A percentile compares a stretch with the other conserved stretches of the same genome.
phyloP scores from a whole-genome alignment of 2,113 vertebrate genomes.

The Hyla sarda region DNA sequence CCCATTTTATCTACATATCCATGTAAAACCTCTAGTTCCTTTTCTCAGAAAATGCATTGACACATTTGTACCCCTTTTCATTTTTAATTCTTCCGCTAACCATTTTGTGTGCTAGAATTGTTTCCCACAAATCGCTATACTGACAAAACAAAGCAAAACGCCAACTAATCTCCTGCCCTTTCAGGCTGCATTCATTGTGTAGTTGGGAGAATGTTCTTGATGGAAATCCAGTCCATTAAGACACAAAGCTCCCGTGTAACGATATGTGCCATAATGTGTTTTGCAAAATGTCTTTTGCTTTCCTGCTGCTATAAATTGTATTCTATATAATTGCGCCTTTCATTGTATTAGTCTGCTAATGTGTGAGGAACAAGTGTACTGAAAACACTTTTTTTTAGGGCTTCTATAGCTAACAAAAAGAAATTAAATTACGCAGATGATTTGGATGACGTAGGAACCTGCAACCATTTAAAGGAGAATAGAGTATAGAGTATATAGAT shows the following conservation, averaged over 20 bases:
- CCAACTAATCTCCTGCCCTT: slow-evolving; percentile 38
- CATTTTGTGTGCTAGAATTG: background rate
- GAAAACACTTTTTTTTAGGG: background rate
- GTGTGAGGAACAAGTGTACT: background rate
- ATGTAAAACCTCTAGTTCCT: background rate
- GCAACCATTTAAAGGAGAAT: background rate
- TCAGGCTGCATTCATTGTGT: slow-evolving; percentile 8
- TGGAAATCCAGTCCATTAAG: slow-evolving; percentile 43
- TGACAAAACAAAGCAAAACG: background rate
- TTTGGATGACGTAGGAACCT: background rate
- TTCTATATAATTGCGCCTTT: slow-evolving; percentile 45
- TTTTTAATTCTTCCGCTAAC: background rate
- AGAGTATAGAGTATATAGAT: no score
- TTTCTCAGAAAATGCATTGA: background rate
- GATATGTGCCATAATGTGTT: slow-evolving; percentile 18
- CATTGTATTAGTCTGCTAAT: background rate
- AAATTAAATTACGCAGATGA: background rate
- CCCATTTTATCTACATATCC: no score
- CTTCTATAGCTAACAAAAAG: background rate
- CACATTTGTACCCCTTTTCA: background rate
- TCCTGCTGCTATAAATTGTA: slow-evolving; percentile 32
- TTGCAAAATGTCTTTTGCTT: slow-evolving; percentile 32
- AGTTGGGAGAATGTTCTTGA: slow-evolving; percentile 24
- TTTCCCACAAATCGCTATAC: background rate
- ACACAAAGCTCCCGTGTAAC: slow-evolving; percentile 33